Evolutionary conservation across 2,797 vertebrate species (phyloP), one percentile per base, ranked within the genome.

Genomic region (Syndactyla subalaris): DNA sequence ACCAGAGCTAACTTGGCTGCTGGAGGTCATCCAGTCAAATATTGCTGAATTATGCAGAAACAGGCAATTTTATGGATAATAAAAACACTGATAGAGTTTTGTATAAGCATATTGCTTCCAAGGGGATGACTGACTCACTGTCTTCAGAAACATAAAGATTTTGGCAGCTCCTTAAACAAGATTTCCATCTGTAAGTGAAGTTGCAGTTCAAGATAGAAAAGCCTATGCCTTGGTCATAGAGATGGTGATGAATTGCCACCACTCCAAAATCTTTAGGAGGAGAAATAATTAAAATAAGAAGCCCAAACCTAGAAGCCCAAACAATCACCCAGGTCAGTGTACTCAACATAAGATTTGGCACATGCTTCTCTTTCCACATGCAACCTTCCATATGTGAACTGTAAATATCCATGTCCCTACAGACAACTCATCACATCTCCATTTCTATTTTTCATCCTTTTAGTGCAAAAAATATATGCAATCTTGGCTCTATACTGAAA

Each of bases 41-140:
- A 88, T 66, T 79, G 36, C 58, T 90, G 74, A 90, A 92, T 92
- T 81, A 92, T 81, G 48, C 74, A 93, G 41, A 43, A 94, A 76
- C 12, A 70, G 41, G 36, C 9, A 87, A 90, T 88, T 86, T 92
- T 82, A 86, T 48, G n/a, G 43, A n/a, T 81, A 91, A 65, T 88
- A 88, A 96, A 92, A 95, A 78, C 41, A 86, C 5, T 62, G 51
- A 65, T 34, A 63, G 66, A 89, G 29, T 84, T 88, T 92, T 94
- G n/a, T 45, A 88, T 70, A 86, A 92, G n/a, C 55, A 41, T 81
- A 79, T 78, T 81, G 48, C 36, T 79, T 94, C 77, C 63, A 86
- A 62, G 43, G 80, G 30, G 26, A 65, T 65, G 46, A 72, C 38
- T 93, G 73, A 75, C 58, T 90, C 58, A 26, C 27, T 85, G 3